Conservation (phyloP, 37 sponge, comb jelly and placozoan genomes). For the Aphrocallistes beatrix region DNA sequence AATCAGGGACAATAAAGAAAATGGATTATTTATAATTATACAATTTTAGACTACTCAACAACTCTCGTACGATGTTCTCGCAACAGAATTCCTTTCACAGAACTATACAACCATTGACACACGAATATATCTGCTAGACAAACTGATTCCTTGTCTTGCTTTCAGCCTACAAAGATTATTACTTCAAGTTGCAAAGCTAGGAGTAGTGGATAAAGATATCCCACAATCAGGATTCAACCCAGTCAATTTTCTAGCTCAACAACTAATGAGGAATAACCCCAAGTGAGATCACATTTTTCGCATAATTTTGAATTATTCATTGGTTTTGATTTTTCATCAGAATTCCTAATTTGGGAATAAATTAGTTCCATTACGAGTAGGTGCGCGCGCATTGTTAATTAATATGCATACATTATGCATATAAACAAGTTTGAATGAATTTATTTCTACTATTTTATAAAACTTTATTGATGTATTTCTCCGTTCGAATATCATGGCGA, state of each 20-base stretch:
- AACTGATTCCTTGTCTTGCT: neutral
- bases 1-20: neutral
- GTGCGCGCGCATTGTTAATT: no score
- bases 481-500: neutral
- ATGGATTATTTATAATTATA: neutral
- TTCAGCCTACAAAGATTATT: neutral
- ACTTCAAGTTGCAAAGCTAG: slow-evolving; percentile 23
- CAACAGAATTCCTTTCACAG: neutral
- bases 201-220: slow-evolving; percentile 27
- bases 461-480: neutral
- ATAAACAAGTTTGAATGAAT: no score
- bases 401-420: no score
- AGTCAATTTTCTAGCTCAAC: slow-evolving; percentile 80
- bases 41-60: neutral
- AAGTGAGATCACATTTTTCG: slow-evolving; percentile 38
- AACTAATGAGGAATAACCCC: slow-evolving; percentile 95
- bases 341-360: no score
- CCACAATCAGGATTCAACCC: slow-evolving; percentile 68
- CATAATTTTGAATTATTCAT: neutral
- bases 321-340: no score
- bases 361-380: no score
- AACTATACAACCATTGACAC: neutral
- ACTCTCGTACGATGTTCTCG: neutral
- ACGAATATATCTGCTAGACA: neutral
- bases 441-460: no score